phyloP scores from a whole-genome alignment of 2,888 invertebrate species.

The Priapulus caudatus region DNA sequence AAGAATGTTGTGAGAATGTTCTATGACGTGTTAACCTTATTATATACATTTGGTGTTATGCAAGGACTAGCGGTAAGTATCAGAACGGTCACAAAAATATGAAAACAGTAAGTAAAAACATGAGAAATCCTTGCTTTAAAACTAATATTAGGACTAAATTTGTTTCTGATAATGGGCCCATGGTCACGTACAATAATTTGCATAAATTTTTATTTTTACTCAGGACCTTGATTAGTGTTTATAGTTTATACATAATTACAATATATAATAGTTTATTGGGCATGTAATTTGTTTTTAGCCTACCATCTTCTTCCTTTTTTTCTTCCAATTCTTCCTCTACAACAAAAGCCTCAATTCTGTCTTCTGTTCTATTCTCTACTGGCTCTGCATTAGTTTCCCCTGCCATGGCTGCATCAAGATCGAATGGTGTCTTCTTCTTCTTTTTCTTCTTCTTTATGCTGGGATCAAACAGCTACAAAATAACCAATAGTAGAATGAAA shows the following conservation, averaged over 20 bases:
- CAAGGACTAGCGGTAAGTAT: too few relatives aligned
- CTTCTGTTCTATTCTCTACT: conserved; percentile 33
- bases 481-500: conserved; percentile 10
- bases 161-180: too few relatives aligned
- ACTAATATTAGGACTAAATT: too few relatives aligned
- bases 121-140: too few relatives aligned
- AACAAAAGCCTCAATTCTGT: conserved; percentile 28
- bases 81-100: too few relatives aligned
- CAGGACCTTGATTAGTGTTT: conserved; percentile 6
- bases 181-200: too few relatives aligned
- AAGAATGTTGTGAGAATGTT: too few relatives aligned
- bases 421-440: conserved; percentile 88
- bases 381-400: conserved; percentile 42
- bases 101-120: too few relatives aligned
- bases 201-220: too few relatives aligned
- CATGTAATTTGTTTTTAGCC: conserved; percentile 38
- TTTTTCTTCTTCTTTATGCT: conserved; percentile 80
- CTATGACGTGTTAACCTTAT: too few relatives aligned
- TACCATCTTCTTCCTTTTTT: conserved; percentile 44
- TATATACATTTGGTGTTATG: too few relatives aligned
- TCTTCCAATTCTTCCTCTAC: conserved; percentile 25
- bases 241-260: background rate
- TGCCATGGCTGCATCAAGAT: conserved; percentile 66
- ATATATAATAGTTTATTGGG: conserved; percentile 16
- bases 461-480: conserved; percentile 65